Evolutionary conservation across 2,113 vertebrate genomes (phyloP).

Genomic region (Melanotaenia duboulayi): DNA sequence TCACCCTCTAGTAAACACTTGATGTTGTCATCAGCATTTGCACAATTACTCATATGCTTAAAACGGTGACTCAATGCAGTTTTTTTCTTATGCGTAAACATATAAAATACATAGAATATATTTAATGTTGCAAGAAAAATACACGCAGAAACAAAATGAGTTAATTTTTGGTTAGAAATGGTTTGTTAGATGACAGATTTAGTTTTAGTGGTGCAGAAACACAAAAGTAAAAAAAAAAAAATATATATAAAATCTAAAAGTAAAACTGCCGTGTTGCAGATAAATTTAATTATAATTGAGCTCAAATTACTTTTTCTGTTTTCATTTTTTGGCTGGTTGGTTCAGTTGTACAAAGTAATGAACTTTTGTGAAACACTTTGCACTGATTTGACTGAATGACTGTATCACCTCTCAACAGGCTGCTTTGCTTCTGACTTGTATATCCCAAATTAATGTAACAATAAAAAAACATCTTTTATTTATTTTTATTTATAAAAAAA

Average conservation of each 20-base stretch:
- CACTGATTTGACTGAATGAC: too few relatives aligned
- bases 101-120: not conserved
- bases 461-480: not conserved
- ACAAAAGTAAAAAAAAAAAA: not conserved
- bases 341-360: not conserved
- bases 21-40: slow-evolving; percentile 75
- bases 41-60: slow-evolving; percentile 76
- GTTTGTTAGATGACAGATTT: not conserved
- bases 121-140: slow-evolving; percentile 8
- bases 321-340: not conserved
- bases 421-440: not conserved
- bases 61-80: slow-evolving; percentile 50
- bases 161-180: not conserved
- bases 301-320: not conserved
- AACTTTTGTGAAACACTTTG: too few relatives aligned
- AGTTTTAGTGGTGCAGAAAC: not conserved
- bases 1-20: slow-evolving; percentile 79
- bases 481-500: slow-evolving; percentile 25
- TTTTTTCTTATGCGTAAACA: slow-evolving; percentile 16
- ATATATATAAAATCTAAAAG: not conserved
- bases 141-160: not conserved
- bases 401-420: not conserved
- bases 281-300: too few relatives aligned
- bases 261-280: too few relatives aligned
- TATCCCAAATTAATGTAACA: not conserved